A percentile compares a stretch with the other conserved stretches of the same genome.
Evolutionary conservation across 2,888 invertebrate species (phyloP).

Genomic region (Gandaritis pyraliata): DNA sequence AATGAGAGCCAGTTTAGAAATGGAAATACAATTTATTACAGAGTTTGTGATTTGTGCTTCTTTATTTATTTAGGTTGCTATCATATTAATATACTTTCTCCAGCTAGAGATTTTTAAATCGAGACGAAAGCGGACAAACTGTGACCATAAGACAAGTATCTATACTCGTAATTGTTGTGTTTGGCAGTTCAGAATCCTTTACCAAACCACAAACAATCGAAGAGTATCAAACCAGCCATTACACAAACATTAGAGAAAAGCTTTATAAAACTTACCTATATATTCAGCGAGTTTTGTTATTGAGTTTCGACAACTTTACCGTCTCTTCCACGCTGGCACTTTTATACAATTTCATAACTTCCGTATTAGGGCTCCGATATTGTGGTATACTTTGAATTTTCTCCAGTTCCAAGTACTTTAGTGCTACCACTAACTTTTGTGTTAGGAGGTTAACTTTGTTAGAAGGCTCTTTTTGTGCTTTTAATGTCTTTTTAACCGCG

Average conservation of each 20-base stretch:
- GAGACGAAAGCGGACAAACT: too few species aligned
- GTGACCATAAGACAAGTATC: too few species aligned
- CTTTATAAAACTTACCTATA: slow-evolving; percentile 6
- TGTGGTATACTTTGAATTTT: slow-evolving; percentile 61
- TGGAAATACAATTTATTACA: too few species aligned
- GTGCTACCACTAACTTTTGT: slow-evolving; percentile 43
- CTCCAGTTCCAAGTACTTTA: slow-evolving; percentile 54
- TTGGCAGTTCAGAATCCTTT: too few species aligned
- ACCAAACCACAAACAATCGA: too few species aligned
- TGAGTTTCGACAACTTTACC: slow-evolving; percentile 14
- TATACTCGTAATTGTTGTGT: too few species aligned
- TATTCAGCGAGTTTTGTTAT: slow-evolving; percentile 22
- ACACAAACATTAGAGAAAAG: background rate
- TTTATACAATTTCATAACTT: slow-evolving; percentile 55
- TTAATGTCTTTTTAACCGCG: slow-evolving; percentile 25
- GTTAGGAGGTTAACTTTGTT: slow-evolving; percentile 43
- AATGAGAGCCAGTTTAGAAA: background rate
- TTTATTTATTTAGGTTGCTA: too few species aligned
- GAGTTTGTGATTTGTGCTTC: too few species aligned
- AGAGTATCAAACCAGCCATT: too few species aligned
- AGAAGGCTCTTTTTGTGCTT: slow-evolving; percentile 22
- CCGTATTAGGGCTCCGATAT: slow-evolving; percentile 44
- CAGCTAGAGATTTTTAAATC: too few species aligned
- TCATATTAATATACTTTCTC: too few species aligned
- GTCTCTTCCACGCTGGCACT: slow-evolving; percentile 45